Conservation (phyloP, 1,140 invertebrate species). For the Frieseomelitta varia region DNA sequence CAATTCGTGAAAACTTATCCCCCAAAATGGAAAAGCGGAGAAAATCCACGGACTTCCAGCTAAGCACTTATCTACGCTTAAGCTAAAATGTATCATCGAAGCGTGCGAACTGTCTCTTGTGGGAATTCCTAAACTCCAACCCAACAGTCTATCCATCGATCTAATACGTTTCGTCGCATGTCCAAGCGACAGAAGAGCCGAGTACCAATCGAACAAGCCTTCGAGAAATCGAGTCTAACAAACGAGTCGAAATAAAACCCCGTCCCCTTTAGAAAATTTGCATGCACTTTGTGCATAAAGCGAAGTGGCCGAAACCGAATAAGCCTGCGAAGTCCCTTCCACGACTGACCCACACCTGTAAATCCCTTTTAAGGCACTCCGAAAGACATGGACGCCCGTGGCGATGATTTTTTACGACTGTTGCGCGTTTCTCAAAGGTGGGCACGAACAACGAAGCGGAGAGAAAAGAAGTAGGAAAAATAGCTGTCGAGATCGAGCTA, state of each 20-base stretch:
- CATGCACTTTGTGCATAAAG: slow-evolving; percentile 33
- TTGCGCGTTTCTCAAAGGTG: neutral
- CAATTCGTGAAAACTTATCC: too few relatives aligned
- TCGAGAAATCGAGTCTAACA: neutral
- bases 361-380: slow-evolving; percentile 36
- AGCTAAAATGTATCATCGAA: neutral
- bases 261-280: slow-evolving; percentile 52
- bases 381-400: slow-evolving; percentile 13
- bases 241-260: slow-evolving; percentile 37
- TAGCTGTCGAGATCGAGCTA: neutral
- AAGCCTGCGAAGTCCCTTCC: slow-evolving; percentile 21
- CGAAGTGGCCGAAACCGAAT: slow-evolving; percentile 36
- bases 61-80: neutral
- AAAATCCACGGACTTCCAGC: neutral
- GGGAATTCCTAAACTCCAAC: neutral
- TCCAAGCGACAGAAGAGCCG: neutral
- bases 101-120: neutral
- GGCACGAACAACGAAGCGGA: too few relatives aligned
- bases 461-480: neutral
- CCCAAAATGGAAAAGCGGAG: too few relatives aligned
- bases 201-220: neutral
- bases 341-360: slow-evolving; percentile 31
- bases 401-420: slow-evolving; percentile 46
- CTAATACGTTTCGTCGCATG: slow-evolving; percentile 12
- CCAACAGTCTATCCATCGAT: neutral